Base-by-base conservation (phyloP, 2,888 invertebrate species). In the Cantharis nigra region DNA sequence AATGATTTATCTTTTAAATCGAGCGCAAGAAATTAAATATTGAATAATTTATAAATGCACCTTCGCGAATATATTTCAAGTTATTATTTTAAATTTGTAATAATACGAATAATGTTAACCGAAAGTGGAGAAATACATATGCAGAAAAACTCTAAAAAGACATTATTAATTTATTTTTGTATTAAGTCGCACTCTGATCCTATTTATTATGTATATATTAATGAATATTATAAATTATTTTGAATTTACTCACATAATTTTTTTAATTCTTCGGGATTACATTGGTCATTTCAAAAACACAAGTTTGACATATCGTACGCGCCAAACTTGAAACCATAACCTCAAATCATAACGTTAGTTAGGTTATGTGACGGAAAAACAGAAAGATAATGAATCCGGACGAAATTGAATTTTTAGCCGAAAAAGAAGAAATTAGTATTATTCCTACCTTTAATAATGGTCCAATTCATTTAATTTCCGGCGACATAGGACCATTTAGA, bases 401-500 rank as follows among this genome's bases (percentile, higher is more conserved):
- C 78, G 95, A 96, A 89, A 92, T 96, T 64, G 97, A 97, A 88
- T 99, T 97, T 89, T 91, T 98, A 78, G 97, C 97, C 3, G 98
- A 98, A 89, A 96, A 97, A 83, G 91, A 94, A 84, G 89, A 91
- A 70, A 92, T 98, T 18, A 93, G 93, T 81, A 93, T 99, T 13
- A 94, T 98, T 81, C 98, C 98, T 0, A 97, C 96, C 86, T 98
- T 98, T 87, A 92, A 92, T 14, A 94, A 94, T 84, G 93, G 92
- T 77, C 91, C 92, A 80, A 91, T 96, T 62, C 94, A 94, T 87
- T 89, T 96, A 82, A 95, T 96, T 83, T 93, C 94, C 80, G 98
- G 98, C n/a, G 95, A 97, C 84, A 91, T 97, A 77, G 98, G 98
- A 0, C 98, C 98, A 0, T 98, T 98, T 86, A 92, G 94, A 65